Conservation (phyloP, 1,140 invertebrate species). For the Euura saliciscinereae region DNA sequence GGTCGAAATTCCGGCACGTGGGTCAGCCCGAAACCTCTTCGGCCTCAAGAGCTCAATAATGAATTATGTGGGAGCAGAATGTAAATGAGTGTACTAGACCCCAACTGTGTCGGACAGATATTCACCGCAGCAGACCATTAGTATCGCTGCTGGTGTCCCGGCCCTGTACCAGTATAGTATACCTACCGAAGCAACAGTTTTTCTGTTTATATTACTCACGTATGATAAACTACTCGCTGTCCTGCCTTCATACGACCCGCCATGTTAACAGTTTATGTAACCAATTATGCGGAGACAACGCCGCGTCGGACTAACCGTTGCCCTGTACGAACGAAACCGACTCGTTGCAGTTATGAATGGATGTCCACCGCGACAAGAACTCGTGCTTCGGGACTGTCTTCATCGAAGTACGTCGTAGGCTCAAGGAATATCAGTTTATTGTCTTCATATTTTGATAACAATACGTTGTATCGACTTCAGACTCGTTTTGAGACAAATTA, state of each 20-base stretch:
- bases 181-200: not conserved
- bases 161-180: not conserved
- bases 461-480: too few relatives aligned
- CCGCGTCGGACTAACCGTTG: not conserved
- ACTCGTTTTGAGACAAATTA: not conserved
- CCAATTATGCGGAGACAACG: slow-evolving; percentile 6
- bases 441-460: too few relatives aligned
- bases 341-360: not conserved
- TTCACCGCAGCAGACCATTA: not conserved
- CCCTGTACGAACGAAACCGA: not conserved
- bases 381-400: too few relatives aligned
- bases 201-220: not conserved
- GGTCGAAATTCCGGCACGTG: not conserved
- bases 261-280: slow-evolving; percentile 6
- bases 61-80: slow-evolving; percentile 4
- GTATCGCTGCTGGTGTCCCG: slow-evolving; percentile 4
- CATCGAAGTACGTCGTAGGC: too few relatives aligned
- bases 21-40: not conserved
- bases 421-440: too few relatives aligned
- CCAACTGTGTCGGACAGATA: not conserved
- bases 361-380: not conserved
- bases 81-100: slow-evolving; percentile 5
- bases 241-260: not conserved
- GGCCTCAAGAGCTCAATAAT: not conserved
- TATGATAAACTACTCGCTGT: not conserved